A percentile compares a stretch with the other conserved stretches of the same genome.
phyloP scores from a whole-genome alignment of 1,140 invertebrate genomes.

The Neelides sp. region DNA sequence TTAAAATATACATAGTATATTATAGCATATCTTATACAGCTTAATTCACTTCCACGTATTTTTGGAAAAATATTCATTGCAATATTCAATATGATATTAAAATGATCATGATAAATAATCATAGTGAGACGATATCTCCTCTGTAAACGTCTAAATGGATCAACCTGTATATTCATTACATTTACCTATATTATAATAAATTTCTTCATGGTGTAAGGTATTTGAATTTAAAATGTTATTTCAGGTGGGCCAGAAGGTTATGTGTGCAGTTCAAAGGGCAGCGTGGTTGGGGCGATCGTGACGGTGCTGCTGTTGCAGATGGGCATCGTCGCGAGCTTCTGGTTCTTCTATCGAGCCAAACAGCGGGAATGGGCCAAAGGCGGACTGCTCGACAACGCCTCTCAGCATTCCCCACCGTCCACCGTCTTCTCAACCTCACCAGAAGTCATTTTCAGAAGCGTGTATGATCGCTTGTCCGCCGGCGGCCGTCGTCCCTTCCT shows the following conservation, averaged over 20 bases:
- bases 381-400: constrained; percentile 15
- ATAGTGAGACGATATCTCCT: too few species aligned
- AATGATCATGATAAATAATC: too few species aligned
- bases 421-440: constrained; percentile 25
- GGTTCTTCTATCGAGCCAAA: constrained; percentile 34
- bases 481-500: constrained; percentile 29
- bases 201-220: too few species aligned
- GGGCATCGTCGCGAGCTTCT: constrained; percentile 32
- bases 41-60: too few species aligned
- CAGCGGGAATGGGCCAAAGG: constrained; percentile 31
- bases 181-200: too few species aligned
- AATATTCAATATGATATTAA: too few species aligned
- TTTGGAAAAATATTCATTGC: too few species aligned
- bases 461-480: constrained; percentile 31
- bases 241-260: constrained; percentile 16
- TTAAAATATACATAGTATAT: too few species aligned
- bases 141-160: too few species aligned
- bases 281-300: constrained; percentile 34
- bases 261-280: constrained; percentile 34
- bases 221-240: not conserved
- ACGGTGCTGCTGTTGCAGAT: constrained; percentile 34
- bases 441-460: constrained; percentile 32
- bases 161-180: too few species aligned
- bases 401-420: constrained; percentile 30
- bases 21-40: too few species aligned